phyloP scores from a whole-genome alignment of 1,140 invertebrate genomes.

The Oncopeltus fasciatus region DNA sequence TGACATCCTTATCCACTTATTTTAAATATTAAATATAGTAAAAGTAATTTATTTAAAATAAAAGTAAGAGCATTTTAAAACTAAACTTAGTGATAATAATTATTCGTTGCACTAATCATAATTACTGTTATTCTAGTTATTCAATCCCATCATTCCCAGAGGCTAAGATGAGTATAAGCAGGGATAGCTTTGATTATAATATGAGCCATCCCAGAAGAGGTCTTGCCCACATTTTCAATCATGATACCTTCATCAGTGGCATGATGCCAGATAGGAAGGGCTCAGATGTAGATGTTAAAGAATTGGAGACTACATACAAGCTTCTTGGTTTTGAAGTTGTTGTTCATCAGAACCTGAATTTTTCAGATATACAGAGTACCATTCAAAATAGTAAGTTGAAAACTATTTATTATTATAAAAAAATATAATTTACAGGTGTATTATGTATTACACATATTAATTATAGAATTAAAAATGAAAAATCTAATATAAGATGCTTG shows the following conservation, averaged over 20 bases:
- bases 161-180: constrained; percentile 44
- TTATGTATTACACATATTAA: too few species aligned
- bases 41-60: too few species aligned
- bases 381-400: constrained; percentile 6
- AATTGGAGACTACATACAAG: constrained; percentile 41
- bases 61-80: too few species aligned
- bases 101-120: too few species aligned
- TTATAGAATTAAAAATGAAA: too few species aligned
- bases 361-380: constrained; percentile 32
- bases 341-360: constrained; percentile 39
- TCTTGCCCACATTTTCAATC: constrained; percentile 77
- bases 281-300: constrained; percentile 29
- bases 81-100: too few species aligned
- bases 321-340: constrained; percentile 56
- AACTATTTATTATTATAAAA: neutral
- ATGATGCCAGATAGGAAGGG: constrained; percentile 30
- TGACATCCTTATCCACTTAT: too few species aligned
- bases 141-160: too few species aligned
- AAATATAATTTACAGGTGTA: too few species aligned
- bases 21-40: too few species aligned
- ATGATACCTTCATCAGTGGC: constrained; percentile 53
- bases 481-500: too few species aligned
- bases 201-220: constrained; percentile 75
- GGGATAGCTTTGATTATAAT: constrained; percentile 60
- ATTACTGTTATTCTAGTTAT: too few species aligned